Evolutionary conservation across 2,888 invertebrate genomes (phyloP).

Genomic region (Epirrita christyi): DNA sequence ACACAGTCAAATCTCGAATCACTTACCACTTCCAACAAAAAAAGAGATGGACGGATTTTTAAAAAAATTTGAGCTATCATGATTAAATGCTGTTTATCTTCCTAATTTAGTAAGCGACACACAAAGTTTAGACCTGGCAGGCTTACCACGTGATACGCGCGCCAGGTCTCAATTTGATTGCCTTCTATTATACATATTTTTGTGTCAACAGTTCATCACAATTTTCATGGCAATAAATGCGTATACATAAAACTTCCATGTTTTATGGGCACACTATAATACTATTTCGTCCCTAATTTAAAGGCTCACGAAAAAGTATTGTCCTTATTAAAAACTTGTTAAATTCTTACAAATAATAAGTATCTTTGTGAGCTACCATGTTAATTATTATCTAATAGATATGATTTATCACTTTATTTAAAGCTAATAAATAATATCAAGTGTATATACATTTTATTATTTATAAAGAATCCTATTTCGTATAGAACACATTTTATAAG

Average conservation of each 20-base stretch:
- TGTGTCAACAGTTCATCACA: background rate
- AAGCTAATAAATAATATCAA: conserved; percentile 32
- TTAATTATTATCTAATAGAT: conserved; percentile 39
- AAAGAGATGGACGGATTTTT: conserved; percentile 13
- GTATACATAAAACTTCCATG: background rate
- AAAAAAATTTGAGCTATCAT: conserved; percentile 12
- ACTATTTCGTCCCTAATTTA: background rate
- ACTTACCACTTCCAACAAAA: background rate
- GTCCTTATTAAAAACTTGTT: conserved; percentile 1
- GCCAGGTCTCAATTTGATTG: too few relatives aligned
- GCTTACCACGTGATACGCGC: too few relatives aligned
- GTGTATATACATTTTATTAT: conserved; percentile 31
- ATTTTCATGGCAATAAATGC: conserved; percentile 7
- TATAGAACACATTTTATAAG: conserved; percentile 33
- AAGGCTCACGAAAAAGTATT: background rate
- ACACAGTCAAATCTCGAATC: background rate
- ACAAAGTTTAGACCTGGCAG: too few relatives aligned
- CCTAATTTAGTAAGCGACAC: too few relatives aligned
- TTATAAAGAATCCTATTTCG: conserved; percentile 16
- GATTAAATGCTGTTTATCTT: conserved; percentile 6
- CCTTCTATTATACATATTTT: background rate
- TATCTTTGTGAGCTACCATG: conserved; percentile 65
- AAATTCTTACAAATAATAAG: conserved; percentile 54
- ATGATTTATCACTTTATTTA: conserved; percentile 32
- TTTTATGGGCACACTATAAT: too few relatives aligned